These are phyloP conservation scores for Pollenia angustigena DNA, from an alignment of 2,888 invertebrate genomes.

Conservation along the genomic window DNA sequence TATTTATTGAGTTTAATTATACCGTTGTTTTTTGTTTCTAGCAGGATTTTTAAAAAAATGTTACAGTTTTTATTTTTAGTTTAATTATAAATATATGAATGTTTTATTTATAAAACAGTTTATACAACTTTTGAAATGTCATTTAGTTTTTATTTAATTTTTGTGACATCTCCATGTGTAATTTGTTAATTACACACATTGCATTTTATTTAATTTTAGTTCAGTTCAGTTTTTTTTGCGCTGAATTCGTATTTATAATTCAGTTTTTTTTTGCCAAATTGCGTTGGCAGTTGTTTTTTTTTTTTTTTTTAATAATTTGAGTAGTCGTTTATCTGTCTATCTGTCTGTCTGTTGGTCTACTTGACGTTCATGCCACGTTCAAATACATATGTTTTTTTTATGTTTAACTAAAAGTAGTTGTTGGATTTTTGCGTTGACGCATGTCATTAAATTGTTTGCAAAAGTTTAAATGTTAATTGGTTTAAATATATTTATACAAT, in stretches of 20 bases:
- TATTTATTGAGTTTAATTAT: not conserved
- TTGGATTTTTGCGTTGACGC: constrained; percentile 68
- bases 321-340: constrained; percentile 2
- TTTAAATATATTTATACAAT: constrained; percentile 53
- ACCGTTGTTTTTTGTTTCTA: not conserved
- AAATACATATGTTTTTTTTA: not conserved
- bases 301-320: constrained; percentile 16
- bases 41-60: not conserved
- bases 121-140: constrained; percentile 39
- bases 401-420: not conserved
- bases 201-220: constrained; percentile 47
- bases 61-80: constrained; percentile 7
- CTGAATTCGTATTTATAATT: constrained; percentile 22
- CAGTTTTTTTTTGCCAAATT: constrained; percentile 36
- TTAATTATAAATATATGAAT: constrained; percentile 39
- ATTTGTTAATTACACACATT: constrained; percentile 72
- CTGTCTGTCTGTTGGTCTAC: not conserved
- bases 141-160: constrained; percentile 45
- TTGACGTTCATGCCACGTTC: constrained; percentile 2
- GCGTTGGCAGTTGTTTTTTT: constrained; percentile 52
- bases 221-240: constrained; percentile 11
- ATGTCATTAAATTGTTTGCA: constrained; percentile 72
- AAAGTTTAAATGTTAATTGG: constrained; percentile 72
- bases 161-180: constrained; percentile 60
- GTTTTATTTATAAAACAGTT: constrained; percentile 18